Evolutionary conservation across 2,797 vertebrate species (phyloP).

Genomic region (Poeciliopsis turneri): DNA sequence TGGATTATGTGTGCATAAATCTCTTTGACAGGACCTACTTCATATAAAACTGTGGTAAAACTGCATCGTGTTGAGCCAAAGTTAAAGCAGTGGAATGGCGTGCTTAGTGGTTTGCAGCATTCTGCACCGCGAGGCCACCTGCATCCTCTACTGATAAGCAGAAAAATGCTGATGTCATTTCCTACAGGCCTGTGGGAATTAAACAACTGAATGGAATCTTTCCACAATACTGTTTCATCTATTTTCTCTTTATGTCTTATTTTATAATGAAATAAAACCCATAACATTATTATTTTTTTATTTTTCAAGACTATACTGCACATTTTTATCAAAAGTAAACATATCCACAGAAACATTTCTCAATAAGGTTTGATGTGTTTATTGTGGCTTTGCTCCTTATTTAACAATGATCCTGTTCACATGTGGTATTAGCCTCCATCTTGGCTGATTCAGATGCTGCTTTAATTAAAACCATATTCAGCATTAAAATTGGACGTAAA

Average conservation of each 20-base stretch:
- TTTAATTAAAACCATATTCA: neutral
- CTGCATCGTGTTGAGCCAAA: neutral
- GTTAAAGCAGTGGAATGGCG: neutral
- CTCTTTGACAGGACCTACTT: neutral
- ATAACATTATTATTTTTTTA: too few relatives aligned
- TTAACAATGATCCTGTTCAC: neutral
- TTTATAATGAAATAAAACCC: neutral
- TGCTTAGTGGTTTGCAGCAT: neutral
- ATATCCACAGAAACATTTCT: neutral
- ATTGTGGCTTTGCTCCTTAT: neutral
- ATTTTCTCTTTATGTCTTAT: neutral
- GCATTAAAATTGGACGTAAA: neutral
- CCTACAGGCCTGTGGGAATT: neutral
- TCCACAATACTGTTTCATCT: neutral
- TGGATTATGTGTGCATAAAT: neutral
- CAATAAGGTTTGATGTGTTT: neutral
- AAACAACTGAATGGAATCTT: neutral
- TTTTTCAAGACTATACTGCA: neutral
- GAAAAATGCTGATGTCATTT: neutral
- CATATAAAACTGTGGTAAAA: neutral
- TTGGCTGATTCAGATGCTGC: neutral
- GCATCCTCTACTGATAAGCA: constrained; percentile 1
- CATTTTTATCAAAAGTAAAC: neutral
- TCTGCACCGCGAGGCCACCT: neutral
- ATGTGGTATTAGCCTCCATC: neutral